Percentiles rank a stretch among this genome's conserved stretches.
phyloP scores from a whole-genome alignment of 2,113 vertebrate genomes.

The Pollachius pollachius region DNA sequence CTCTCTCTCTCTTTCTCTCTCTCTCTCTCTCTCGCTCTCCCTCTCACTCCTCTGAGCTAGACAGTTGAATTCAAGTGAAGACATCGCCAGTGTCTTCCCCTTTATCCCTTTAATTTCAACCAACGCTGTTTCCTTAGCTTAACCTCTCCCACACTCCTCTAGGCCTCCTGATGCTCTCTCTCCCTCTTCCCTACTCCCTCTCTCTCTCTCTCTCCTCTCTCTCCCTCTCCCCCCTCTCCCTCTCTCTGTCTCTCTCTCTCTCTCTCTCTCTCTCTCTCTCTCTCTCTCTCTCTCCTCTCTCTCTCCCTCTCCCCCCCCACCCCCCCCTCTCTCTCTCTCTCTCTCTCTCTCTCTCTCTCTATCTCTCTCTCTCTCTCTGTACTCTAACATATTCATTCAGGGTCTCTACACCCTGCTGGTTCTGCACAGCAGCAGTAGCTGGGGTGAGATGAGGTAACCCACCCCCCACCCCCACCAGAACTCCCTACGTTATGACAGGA shows the following conservation, averaged over 20 bases:
- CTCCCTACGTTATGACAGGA: constrained; percentile 25
- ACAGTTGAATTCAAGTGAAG: too few relatives aligned
- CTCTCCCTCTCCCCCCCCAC: too few relatives aligned
- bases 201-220: not conserved
- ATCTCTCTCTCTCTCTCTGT: not conserved
- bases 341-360: constrained; percentile 11
- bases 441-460: not conserved
- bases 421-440: too few relatives aligned
- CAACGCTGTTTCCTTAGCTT: too few relatives aligned
- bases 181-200: not conserved
- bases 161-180: not conserved
- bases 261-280: not conserved
- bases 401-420: not conserved
- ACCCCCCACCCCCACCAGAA: constrained; percentile 20
- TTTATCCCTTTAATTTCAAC: too few relatives aligned
- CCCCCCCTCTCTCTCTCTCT: constrained; percentile 39
- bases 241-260: not conserved
- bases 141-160: not conserved
- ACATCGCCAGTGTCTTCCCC: too few relatives aligned
- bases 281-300: too few relatives aligned
- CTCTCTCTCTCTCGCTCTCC: too few relatives aligned
- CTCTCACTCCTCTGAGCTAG: too few relatives aligned
- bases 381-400: not conserved
- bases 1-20: too few relatives aligned
- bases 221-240: not conserved